These are phyloP conservation scores for Pogonocherus hispidulus DNA, from an alignment of 2,888 invertebrate genomes.

Conservation along the genomic window DNA sequence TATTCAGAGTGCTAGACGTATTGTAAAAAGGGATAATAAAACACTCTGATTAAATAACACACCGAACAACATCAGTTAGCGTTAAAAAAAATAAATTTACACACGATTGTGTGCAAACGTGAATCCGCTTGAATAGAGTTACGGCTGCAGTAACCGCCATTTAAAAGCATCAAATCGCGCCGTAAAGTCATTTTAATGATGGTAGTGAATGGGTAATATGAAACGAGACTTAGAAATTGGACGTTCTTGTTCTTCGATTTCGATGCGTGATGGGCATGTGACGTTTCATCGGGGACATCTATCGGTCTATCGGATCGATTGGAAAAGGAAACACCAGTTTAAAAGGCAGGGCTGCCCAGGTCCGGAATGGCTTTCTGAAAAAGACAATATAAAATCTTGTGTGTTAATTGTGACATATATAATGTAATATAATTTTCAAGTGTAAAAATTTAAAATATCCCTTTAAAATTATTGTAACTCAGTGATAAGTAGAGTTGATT, in stretches of 20 bases:
- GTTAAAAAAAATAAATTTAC: constrained; percentile 50
- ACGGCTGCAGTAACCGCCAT: constrained; percentile 38
- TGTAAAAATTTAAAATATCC: too few relatives aligned
- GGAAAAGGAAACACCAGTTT: constrained; percentile 38
- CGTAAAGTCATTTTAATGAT: constrained; percentile 51
- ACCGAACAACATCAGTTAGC: constrained; percentile 29
- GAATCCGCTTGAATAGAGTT: constrained; percentile 41
- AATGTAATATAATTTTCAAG: too few relatives aligned
- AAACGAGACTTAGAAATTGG: constrained; percentile 54
- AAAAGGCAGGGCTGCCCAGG: constrained; percentile 25
- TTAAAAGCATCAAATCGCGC: constrained; percentile 44
- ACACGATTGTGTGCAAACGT: constrained; percentile 51
- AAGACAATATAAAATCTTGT: too few relatives aligned
- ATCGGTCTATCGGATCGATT: constrained; percentile 52
- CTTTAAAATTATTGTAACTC: too few relatives aligned
- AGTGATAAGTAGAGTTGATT: too few relatives aligned
- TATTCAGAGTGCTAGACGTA: too few relatives aligned
- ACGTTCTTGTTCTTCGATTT: constrained; percentile 52
- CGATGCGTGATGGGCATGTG: constrained; percentile 54
- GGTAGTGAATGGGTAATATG: constrained; percentile 44
- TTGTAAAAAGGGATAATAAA: background rate
- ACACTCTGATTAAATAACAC: constrained; percentile 35
- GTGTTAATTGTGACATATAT: too few relatives aligned
- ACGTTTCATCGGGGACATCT: constrained; percentile 52
- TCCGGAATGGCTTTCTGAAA: too few relatives aligned